These are phyloP conservation scores for Cecidostiba fungosa DNA, from an alignment of 2,888 invertebrate genomes.

Conservation along the genomic window DNA sequence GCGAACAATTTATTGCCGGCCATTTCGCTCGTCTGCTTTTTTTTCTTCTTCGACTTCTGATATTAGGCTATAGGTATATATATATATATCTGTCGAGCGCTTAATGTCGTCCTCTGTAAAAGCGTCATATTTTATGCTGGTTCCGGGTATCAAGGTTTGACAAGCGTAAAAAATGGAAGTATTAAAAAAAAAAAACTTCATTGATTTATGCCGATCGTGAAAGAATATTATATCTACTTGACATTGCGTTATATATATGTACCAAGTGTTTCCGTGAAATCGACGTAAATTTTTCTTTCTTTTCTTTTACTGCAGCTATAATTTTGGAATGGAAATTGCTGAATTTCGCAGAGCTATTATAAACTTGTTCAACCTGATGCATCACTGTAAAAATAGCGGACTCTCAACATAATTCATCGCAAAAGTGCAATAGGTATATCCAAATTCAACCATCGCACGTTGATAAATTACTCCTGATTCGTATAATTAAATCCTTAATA, in stretches of 20 bases:
- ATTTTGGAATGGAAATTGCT: background rate
- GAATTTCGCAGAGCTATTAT: too few relatives aligned
- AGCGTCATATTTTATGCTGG: conserved; percentile 23
- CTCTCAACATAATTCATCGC: too few relatives aligned
- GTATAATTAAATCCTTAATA: too few relatives aligned
- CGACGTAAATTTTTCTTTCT: background rate
- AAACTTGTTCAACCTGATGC: too few relatives aligned
- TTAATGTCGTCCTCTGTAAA: background rate
- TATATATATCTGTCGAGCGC: background rate
- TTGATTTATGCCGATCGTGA: background rate
- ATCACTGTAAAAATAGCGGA: too few relatives aligned
- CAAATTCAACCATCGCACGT: too few relatives aligned
- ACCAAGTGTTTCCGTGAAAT: background rate
- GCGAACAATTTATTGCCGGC: too few relatives aligned
- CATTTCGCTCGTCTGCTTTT: too few relatives aligned
- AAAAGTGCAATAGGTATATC: too few relatives aligned
- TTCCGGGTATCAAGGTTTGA: background rate
- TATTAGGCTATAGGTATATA: too few relatives aligned
- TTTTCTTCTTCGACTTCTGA: background rate
- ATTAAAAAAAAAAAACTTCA: conserved; percentile 29
- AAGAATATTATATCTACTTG: background rate
- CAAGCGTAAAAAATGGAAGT: conserved; percentile 3
- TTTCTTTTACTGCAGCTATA: background rate
- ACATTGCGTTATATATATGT: background rate
- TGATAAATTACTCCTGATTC: too few relatives aligned